Percentiles rank a stretch among this genome's conserved stretches.
Conservation (phyloP, 2,888 invertebrate species). For the Lepas anatifera region DNA sequence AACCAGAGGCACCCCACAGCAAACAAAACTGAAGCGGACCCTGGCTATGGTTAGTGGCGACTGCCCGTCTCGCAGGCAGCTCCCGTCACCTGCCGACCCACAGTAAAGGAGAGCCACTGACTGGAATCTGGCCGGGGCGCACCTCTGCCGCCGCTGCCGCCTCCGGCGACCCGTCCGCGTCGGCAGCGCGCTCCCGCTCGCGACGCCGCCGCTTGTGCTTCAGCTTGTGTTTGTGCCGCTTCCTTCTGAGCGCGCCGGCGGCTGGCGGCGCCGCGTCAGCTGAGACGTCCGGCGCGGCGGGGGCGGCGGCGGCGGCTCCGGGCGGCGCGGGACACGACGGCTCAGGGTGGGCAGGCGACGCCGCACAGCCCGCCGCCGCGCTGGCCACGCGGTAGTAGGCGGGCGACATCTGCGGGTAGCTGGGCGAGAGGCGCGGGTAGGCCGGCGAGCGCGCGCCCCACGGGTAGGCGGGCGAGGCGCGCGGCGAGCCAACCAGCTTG, state of each 20-base stretch:
- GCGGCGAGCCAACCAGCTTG: slow-evolving; percentile 35
- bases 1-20: too few relatives aligned
- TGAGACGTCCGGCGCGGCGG: background rate
- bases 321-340: background rate
- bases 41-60: too few relatives aligned
- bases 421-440: slow-evolving; percentile 22
- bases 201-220: slow-evolving; percentile 13
- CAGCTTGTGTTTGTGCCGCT: slow-evolving; percentile 1
- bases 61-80: too few relatives aligned
- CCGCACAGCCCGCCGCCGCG: slow-evolving; percentile 25
- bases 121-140: too few relatives aligned
- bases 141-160: background rate
- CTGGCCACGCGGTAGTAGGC: slow-evolving; percentile 20
- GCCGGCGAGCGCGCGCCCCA: slow-evolving; percentile 24
- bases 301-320: background rate
- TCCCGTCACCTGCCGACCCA: too few relatives aligned
- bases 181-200: background rate
- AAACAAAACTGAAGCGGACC: too few relatives aligned
- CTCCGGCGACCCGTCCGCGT: background rate
- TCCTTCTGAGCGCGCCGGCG: background rate
- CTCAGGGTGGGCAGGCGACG: background rate
- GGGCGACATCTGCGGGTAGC: slow-evolving; percentile 21
- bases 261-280: background rate
- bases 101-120: too few relatives aligned
- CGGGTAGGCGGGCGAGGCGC: slow-evolving; percentile 30